A percentile compares a stretch with the other conserved stretches of the same genome.
Conservation (phyloP, 2,113 vertebrate species). For the Genyomyrus donnyi region DNA sequence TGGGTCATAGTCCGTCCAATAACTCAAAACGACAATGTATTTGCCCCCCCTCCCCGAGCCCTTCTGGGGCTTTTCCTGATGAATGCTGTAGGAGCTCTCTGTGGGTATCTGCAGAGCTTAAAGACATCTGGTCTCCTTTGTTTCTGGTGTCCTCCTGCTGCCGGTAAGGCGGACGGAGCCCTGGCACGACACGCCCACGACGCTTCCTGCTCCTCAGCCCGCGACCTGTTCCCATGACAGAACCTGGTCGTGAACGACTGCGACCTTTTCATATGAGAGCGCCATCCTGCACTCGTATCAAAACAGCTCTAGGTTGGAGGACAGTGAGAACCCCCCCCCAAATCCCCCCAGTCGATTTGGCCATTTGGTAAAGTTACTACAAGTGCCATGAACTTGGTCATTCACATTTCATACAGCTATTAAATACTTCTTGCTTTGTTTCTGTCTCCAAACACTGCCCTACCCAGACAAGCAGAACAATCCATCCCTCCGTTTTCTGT, state of each 20-base stretch:
- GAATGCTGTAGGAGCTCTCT: not conserved
- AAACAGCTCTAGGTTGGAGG: not conserved
- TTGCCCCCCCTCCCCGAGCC: not conserved
- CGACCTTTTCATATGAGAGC: no score
- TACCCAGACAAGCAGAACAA: not conserved
- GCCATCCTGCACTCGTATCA: not conserved
- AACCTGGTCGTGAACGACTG: not conserved
- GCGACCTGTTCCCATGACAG: not conserved
- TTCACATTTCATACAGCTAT: not conserved
- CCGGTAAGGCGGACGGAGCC: constrained; percentile 14
- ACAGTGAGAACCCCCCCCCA: not conserved
- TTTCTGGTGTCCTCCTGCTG: constrained; percentile 11
- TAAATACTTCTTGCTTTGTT: not conserved
- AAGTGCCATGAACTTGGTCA: not conserved
- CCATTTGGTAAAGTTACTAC: not conserved
- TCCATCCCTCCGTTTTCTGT: not conserved
- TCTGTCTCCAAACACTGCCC: not conserved
- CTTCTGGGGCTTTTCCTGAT: constrained; percentile 2
- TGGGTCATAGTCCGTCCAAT: not conserved
- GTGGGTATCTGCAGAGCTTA: constrained; percentile 27
- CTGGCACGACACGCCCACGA: not conserved
- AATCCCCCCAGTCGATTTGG: not conserved
- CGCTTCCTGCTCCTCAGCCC: not conserved
- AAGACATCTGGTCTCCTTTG: constrained; percentile 30
- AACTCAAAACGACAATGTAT: not conserved